Evolutionary conservation across 64 coral and sea anemone genomes (phyloP).

Genomic region (Orbicella faveolata): DNA sequence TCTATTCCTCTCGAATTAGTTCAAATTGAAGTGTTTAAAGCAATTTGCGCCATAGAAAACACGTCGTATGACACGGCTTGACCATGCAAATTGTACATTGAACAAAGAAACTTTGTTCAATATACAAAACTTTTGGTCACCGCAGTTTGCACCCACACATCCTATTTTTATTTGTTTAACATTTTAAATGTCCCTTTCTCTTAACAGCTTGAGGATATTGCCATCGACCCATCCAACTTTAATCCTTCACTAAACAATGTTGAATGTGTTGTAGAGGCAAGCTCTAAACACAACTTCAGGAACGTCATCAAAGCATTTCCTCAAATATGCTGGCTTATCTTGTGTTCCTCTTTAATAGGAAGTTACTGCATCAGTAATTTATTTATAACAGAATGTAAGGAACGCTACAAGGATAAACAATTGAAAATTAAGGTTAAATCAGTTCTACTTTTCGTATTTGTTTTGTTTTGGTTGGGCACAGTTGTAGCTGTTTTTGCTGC

Average conservation of each 20-base stretch:
- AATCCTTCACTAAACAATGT: constrained; percentile 65
- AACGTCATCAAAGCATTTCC: constrained; percentile 12
- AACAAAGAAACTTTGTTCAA: too few relatives aligned
- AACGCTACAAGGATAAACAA: too few relatives aligned
- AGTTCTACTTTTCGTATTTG: not conserved
- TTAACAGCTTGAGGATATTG: constrained; percentile 68
- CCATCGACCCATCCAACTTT: constrained; percentile 16
- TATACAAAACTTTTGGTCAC: too few relatives aligned
- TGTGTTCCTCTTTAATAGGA: not conserved
- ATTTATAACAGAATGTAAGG: not conserved
- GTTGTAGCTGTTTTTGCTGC: constrained; percentile 8
- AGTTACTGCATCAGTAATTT: not conserved
- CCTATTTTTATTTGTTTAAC: not conserved
- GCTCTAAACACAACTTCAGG: not conserved
- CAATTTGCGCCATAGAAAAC: too few relatives aligned
- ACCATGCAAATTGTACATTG: too few relatives aligned
- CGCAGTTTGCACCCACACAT: too few relatives aligned
- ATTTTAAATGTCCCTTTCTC: not conserved
- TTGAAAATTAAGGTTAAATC: not conserved
- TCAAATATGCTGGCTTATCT: constrained; percentile 33
- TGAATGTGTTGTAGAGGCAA: constrained; percentile 53
- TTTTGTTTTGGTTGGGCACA: constrained; percentile 5
- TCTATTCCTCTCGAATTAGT: too few relatives aligned
- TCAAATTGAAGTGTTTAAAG: too few relatives aligned
- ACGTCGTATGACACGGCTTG: too few relatives aligned